These are phyloP conservation scores for Sminthurinus aureus DNA, from an alignment of 2,888 invertebrate species.

Conservation along the genomic window DNA sequence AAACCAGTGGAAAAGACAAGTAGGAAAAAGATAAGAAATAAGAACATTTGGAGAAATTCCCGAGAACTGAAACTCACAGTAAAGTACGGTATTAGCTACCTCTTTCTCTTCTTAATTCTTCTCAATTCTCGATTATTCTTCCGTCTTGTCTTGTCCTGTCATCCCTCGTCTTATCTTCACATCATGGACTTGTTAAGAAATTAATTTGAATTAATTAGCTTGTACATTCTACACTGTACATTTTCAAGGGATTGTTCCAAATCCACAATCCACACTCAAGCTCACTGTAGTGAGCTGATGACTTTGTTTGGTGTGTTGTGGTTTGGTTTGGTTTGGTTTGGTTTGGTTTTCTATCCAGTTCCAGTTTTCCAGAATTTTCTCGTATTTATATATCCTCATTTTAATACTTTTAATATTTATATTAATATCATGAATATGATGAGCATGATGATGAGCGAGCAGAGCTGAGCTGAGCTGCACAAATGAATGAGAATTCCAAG, in stretches of 20 bases:
- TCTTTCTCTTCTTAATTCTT: too few species aligned
- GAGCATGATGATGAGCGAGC: not conserved
- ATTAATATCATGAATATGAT: too few species aligned
- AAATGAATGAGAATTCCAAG: not conserved
- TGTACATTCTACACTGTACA: too few species aligned
- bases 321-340: not conserved
- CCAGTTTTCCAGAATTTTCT: not conserved
- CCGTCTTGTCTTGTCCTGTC: too few species aligned
- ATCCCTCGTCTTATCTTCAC: constrained; percentile 16
- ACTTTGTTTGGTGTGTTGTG: not conserved
- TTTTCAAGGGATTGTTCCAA: too few species aligned
- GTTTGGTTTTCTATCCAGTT: not conserved
- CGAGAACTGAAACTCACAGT: not conserved
- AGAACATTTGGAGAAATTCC: constrained; percentile 6
- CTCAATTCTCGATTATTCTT: too few species aligned
- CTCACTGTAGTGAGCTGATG: too few species aligned
- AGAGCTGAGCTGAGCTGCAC: not conserved
- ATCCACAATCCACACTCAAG: too few species aligned
- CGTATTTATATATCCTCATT: not conserved
- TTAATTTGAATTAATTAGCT: constrained; percentile 27
- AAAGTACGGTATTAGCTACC: not conserved
- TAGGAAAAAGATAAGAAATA: not conserved
- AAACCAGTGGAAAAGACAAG: not conserved
- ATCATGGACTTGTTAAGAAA: constrained; percentile 28
- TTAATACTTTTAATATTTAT: too few species aligned